Evolutionary conservation across 2,113 vertebrate genomes (phyloP).

Genomic region (Bubo blakistoni): DNA sequence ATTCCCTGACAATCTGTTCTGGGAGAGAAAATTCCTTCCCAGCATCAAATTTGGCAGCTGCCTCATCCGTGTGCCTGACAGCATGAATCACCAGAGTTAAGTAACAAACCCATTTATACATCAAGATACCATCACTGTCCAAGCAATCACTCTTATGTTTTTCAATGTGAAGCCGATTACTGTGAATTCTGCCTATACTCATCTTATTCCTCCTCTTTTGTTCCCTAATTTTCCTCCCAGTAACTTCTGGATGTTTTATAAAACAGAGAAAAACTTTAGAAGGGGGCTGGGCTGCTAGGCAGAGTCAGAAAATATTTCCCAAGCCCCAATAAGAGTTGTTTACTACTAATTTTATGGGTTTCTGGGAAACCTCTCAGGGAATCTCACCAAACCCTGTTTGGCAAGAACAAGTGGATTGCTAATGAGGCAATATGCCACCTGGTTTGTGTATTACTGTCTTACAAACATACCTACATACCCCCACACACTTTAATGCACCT

Average conservation of each 20-base stretch:
- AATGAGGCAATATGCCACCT: background rate
- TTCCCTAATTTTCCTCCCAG: background rate
- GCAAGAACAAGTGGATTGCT: background rate
- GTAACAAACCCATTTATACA: conserved; percentile 59
- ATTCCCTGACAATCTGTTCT: conserved; percentile 4
- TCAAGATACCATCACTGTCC: conserved; percentile 23
- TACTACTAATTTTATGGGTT: background rate
- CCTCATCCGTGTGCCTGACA: conserved; percentile 33
- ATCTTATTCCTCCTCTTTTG: background rate
- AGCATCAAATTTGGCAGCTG: conserved; percentile 31
- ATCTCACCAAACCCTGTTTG: background rate
- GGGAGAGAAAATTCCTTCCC: conserved; percentile 30
- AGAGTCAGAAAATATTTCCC: background rate
- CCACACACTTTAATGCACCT: background rate
- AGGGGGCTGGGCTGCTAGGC: background rate
- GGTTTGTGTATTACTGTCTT: background rate
- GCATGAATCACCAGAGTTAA: conserved; percentile 66
- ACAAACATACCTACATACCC: background rate
- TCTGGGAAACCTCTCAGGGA: conserved; percentile 6
- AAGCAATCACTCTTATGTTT: background rate
- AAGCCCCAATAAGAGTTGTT: background rate
- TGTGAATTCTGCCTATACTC: background rate
- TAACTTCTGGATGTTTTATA: background rate
- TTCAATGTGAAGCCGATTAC: background rate
- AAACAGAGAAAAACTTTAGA: background rate